Base-by-base conservation (phyloP, 1,140 invertebrate genomes). In the Drepana arcuata region DNA sequence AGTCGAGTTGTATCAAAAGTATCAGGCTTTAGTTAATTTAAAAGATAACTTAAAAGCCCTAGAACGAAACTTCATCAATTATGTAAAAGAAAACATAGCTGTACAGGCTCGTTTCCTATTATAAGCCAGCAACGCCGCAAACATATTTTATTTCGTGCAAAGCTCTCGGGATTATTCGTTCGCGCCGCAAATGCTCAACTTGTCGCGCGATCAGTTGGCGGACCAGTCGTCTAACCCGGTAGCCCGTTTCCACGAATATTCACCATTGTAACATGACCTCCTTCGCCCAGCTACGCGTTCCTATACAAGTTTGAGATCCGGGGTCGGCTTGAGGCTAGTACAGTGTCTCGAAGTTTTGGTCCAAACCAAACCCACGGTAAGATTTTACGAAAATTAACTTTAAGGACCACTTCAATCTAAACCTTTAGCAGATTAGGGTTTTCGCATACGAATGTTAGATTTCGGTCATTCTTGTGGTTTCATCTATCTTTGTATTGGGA, bases 341-440 rank as follows among this genome's bases (percentile, higher is more conserved):
- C 2, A 27, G 29, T 14, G 13, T 39, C n/a, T 14, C 38, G 14
- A 25, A 44, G 15, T 48, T 45, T 2, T 51, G 50, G 58, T 32
- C 5, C 6, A 7, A 25, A 14, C 42, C 48, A 41, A 54, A 45
- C 44, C 48, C 29, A 48, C 53, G 40, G 55, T 70, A 71, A 67
- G 71, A 72, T 70, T 72, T 75, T 70, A 72, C 54, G 66, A 70
- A 75, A 75, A 72, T 75, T 75, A 69, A 66, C 62, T 73, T 68
- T 64, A 73, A 65, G 63, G 63, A 55, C 32, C 50, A 69, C 66
- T 69, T 56, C 65, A 67, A 72, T 67, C 43, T 67, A 64, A 67
- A 62, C 66, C 63, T 67, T 69, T 61, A 59, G 52, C 41, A 61
- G 62, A 67, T 69, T 69, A 69, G 49, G 52, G 49, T 52, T 59